Base-by-base conservation (phyloP, 2,797 vertebrate species). In the Thripadectes ignobilis region DNA sequence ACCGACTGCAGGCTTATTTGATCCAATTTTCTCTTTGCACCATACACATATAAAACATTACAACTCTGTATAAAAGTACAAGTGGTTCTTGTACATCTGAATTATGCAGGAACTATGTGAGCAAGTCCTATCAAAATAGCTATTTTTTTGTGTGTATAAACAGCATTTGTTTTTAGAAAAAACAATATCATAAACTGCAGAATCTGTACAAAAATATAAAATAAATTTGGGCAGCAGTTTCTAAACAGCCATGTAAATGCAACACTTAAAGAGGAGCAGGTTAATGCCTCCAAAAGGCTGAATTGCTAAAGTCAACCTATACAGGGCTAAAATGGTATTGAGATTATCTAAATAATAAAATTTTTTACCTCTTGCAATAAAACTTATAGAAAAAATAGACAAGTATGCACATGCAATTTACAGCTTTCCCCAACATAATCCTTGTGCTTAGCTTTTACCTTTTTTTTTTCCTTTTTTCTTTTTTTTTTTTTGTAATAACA, bases 201-300 rank as follows among this genome's bases (percentile, higher is more conserved):
- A 98, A 98, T 98, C 98, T 98, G 98, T 98, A 98, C 98, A 98
- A 98, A 98, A 98, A 98, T 98, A 98, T 97, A 98, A 98, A 98
- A 98, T 98, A 98, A 98, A 98, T 98, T 98, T 98, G 97, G 98
- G 97, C 96, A 98, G 97, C 98, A 97, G 97, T 98, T 98, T 98
- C 98, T 98, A 98, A 98, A 98, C 98, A 98, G 98, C 98, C 98
- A 98, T 97, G 97, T 98, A 98, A 98, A 98, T 98, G 98, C 98
- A 97, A 98, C 97, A 98, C 98, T 98, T 98, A 98, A 96, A 91
- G 97, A 98, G 98, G 98, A 97, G 96, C 96, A 97, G 94, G 97
- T 98, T 98, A 98, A 98, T 97, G 98, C 98, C 98, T 98, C 98
- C 97, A 97, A 97, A 98, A 97, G 98, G 98, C 97, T 97, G 97